Evolutionary conservation across 92 coral and sea anemone genomes (phyloP).

Genomic region (Desmophyllum pertusum): DNA sequence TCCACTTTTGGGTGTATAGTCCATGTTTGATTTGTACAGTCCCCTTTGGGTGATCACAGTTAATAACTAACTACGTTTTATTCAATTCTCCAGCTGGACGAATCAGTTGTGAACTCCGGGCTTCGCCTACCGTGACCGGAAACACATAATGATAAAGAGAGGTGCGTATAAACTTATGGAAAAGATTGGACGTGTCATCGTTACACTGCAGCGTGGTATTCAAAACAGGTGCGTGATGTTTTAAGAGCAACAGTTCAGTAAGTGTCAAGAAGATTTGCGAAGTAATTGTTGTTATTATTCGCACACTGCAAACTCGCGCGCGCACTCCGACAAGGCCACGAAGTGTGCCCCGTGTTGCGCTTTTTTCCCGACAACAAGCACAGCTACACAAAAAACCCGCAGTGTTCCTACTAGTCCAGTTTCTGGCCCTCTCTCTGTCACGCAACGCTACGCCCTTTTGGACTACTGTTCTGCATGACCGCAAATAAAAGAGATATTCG

Average conservation of each 20-base stretch:
- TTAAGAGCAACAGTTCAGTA: background rate
- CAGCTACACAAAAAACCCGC: conserved; percentile 75
- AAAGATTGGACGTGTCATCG: conserved; percentile 72
- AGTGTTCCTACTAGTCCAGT: too few relatives aligned
- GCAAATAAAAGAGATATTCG: conserved; percentile 78
- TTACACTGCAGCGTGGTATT: conserved; percentile 84
- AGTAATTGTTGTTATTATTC: conserved; percentile 13
- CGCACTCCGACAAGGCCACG: conserved; percentile 57
- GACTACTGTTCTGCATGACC: conserved; percentile 81
- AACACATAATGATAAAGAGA: conserved; percentile 59
- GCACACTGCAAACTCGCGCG: conserved; percentile 24
- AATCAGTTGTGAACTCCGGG: conserved; percentile 73
- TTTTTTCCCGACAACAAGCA: conserved; percentile 39
- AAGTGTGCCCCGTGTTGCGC: conserved; percentile 39
- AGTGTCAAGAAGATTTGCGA: background rate
- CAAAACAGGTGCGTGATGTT: conserved; percentile 66
- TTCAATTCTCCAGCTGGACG: conserved; percentile 57
- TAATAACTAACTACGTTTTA: too few relatives aligned
- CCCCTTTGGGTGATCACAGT: too few relatives aligned
- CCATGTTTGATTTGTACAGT: too few relatives aligned
- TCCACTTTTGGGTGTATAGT: too few relatives aligned
- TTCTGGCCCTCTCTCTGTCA: too few relatives aligned
- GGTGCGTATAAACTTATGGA: conserved; percentile 75
- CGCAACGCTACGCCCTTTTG: too few relatives aligned
- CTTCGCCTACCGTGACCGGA: conserved; percentile 77